phyloP scores from a whole-genome alignment of 2,797 vertebrate species.

The Spatula versicolor region DNA sequence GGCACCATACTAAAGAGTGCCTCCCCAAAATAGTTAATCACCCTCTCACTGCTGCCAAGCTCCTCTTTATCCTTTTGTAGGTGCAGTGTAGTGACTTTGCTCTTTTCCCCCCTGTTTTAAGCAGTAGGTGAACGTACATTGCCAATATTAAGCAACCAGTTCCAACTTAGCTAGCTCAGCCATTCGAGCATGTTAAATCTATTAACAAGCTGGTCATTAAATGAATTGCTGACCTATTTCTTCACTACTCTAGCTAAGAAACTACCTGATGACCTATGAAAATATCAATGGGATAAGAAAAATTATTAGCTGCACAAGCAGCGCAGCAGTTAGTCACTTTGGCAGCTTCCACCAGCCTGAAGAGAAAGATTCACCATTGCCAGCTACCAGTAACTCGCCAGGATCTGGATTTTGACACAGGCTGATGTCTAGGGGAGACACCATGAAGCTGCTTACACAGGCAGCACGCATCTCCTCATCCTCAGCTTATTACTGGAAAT shows the following conservation, averaged over 20 bases:
- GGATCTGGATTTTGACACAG: neutral
- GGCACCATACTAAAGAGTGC: neutral
- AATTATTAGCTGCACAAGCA: neutral
- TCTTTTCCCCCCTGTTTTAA: neutral
- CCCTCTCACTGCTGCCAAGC: neutral
- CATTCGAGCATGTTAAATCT: slow-evolving; percentile 16
- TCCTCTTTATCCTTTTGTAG: neutral
- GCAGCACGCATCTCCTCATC: neutral
- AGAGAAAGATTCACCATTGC: neutral
- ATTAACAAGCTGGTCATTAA: slow-evolving; percentile 17
- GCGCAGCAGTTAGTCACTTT: neutral
- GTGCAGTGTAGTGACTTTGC: neutral
- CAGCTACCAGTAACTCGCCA: neutral
- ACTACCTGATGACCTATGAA: slow-evolving; percentile 36
- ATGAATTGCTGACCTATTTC: slow-evolving; percentile 52
- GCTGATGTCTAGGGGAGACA: neutral
- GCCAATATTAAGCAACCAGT: neutral
- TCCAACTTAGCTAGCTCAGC: slow-evolving; percentile 6
- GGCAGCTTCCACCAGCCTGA: neutral
- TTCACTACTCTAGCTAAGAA: slow-evolving; percentile 26
- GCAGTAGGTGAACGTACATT: neutral
- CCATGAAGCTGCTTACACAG: neutral
- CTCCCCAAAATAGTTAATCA: neutral
- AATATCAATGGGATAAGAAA: slow-evolving; percentile 8
- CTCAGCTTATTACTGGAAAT: neutral